Evolutionary conservation across 2,888 invertebrate species (phyloP), one percentile per base, ranked within the genome.

Genomic region (Germaria angustata): DNA sequence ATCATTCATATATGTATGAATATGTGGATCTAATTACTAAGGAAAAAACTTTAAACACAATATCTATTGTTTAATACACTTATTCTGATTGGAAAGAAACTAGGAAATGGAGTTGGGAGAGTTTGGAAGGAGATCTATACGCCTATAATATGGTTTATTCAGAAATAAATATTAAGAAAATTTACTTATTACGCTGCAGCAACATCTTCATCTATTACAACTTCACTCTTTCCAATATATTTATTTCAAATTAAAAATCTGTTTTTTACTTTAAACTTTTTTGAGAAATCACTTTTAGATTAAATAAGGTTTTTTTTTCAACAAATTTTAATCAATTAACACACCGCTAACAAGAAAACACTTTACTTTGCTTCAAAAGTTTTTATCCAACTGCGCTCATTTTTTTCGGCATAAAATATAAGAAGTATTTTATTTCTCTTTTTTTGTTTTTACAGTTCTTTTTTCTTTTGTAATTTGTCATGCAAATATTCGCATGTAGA

Each of bases 161-260:
- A 63, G 20, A 20, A 20, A n/a, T 8, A 15, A 20, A 44, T 20
- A 65, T 57, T 8, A 51, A 34, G 11, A 32, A 49, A 65, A 61
- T 55, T 81, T 82, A 82, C 81, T 82, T 82, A 78, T 82, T 82
- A 71, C 81, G 81, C 41, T 82, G 81, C 78, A 82, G 81, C 78
- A 82, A 79, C 81, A 82, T 82, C 46, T 75, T 72, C 68, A 28
- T 63, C 13, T 13, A 22, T 44, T 53, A 46, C 11, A 72, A 61
- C 39, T 69, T 53, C 68, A 63, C 39, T 80, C 68, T 49, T 46
- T 39, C 20, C 36, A 46, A 44, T 7, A 13, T 13, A 57, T 11
- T 65, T 13, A 57, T 11, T 65, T 17, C 5, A 9, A 51, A 49
- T 63, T 13, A n/a, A 39, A 5, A 32, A 53, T 49, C 9, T 28